Evolutionary conservation across 2,888 invertebrate genomes (phyloP).

Genomic region (Coelopa pilipes): DNA sequence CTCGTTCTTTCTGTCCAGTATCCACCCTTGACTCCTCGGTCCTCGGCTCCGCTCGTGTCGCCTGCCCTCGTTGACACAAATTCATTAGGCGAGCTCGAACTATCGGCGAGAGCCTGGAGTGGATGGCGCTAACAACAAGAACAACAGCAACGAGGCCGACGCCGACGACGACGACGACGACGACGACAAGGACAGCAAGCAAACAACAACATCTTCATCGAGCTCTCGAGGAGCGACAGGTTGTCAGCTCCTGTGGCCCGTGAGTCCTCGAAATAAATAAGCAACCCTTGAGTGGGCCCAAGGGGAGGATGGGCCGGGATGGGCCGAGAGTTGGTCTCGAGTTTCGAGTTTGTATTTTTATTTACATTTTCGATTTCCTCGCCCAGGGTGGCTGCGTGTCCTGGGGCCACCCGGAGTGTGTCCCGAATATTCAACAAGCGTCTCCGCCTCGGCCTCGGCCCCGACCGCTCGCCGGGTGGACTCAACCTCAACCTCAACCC

Average conservation of each 20-base stretch:
- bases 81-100: not conserved
- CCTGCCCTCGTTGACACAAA: not conserved
- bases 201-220: too few relatives aligned
- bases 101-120: not conserved
- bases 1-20: too few relatives aligned
- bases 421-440: slow-evolving; percentile 34
- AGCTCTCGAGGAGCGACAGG: not conserved
- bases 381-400: not conserved
- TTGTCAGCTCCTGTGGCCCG: slow-evolving; percentile 3
- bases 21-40: not conserved
- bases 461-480: not conserved
- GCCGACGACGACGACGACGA: too few relatives aligned
- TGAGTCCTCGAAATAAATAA: slow-evolving; percentile 15
- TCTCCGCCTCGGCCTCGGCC: not conserved
- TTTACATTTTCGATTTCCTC: slow-evolving; percentile 32
- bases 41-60: not conserved
- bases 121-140: not conserved
- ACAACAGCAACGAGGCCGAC: too few relatives aligned
- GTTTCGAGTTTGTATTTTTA: slow-evolving; percentile 13
- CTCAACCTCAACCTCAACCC: too few relatives aligned
- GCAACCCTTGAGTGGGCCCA: not conserved
- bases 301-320: not conserved
- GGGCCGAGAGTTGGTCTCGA: not conserved
- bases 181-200: too few relatives aligned
- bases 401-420: not conserved